Evolutionary conservation across 2,797 vertebrate genomes (phyloP).

Genomic region (Corythornis leucogaster): DNA sequence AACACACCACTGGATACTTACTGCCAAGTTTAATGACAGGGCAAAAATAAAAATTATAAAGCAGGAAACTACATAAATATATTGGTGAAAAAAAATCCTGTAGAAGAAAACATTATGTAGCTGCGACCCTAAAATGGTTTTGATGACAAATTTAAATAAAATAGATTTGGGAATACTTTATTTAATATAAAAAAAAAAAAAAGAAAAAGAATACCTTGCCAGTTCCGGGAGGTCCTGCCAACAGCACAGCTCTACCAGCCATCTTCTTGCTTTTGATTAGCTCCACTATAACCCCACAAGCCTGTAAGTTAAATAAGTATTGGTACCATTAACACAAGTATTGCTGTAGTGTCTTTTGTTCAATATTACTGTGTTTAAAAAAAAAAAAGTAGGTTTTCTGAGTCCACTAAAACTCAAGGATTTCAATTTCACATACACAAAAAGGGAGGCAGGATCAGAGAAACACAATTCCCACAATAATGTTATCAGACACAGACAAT

Average conservation of each 20-base stretch:
- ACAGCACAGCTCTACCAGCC: slow-evolving; percentile 94
- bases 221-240: slow-evolving; percentile 97
- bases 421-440: not conserved
- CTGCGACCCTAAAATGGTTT: not conserved
- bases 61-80: not conserved
- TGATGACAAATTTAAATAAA: not conserved
- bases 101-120: not conserved
- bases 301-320: slow-evolving; percentile 76
- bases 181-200: not conserved
- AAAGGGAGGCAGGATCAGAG: not conserved
- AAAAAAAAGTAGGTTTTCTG: accelerated
- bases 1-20: not conserved
- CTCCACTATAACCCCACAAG: slow-evolving; percentile 96
- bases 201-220: slow-evolving; percentile 87
- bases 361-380: not conserved
- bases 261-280: slow-evolving; percentile 98
- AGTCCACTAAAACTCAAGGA: not conserved
- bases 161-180: not conserved
- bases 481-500: not conserved
- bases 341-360: not conserved
- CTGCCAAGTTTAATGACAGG: not conserved
- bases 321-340: not conserved
- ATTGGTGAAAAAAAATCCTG: accelerated
- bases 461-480: not conserved
- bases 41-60: not conserved